Percentiles rank a stretch among this genome's conserved stretches.
Conservation (phyloP, 2,797 vertebrate species). For the Phrynocephalus vlangalii region DNA sequence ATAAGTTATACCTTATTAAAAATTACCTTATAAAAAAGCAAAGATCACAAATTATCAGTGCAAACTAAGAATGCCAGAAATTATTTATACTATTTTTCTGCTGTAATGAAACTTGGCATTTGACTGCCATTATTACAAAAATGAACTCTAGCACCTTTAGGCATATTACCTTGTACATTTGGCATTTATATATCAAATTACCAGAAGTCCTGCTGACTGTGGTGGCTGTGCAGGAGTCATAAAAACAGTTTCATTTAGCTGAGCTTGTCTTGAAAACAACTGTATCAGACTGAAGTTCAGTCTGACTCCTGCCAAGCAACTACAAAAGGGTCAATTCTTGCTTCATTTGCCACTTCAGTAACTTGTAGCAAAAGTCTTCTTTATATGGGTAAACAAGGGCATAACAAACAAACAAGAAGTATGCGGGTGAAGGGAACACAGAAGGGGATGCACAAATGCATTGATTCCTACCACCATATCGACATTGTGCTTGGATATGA, state of each 20-base stretch:
- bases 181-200: constrained; percentile 68
- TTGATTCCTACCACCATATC: not conserved
- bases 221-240: constrained; percentile 65
- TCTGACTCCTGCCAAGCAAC: constrained; percentile 50
- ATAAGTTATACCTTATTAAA: no score
- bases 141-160: constrained; percentile 58
- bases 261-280: constrained; percentile 64
- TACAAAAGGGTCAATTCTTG: constrained; percentile 52
- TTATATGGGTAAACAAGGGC: constrained; percentile 27
- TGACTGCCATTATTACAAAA: constrained; percentile 68
- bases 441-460: not conserved
- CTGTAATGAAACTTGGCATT: constrained; percentile 68
- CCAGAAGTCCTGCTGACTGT: constrained; percentile 73
- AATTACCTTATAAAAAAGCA: no score
- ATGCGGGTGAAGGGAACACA: not conserved
- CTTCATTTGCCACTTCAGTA: constrained; percentile 50
- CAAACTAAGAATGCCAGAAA: no score
- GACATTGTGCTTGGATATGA: not conserved
- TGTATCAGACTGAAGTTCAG: constrained; percentile 58
- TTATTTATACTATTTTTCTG: constrained; percentile 49
- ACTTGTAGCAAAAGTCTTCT: constrained; percentile 53
- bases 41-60: no score
- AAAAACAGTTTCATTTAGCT: constrained; percentile 68
- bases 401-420: not conserved
- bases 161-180: constrained; percentile 62